Evolutionary conservation across 1,140 invertebrate genomes (phyloP).

Genomic region (Tetramorium simillimum): DNA sequence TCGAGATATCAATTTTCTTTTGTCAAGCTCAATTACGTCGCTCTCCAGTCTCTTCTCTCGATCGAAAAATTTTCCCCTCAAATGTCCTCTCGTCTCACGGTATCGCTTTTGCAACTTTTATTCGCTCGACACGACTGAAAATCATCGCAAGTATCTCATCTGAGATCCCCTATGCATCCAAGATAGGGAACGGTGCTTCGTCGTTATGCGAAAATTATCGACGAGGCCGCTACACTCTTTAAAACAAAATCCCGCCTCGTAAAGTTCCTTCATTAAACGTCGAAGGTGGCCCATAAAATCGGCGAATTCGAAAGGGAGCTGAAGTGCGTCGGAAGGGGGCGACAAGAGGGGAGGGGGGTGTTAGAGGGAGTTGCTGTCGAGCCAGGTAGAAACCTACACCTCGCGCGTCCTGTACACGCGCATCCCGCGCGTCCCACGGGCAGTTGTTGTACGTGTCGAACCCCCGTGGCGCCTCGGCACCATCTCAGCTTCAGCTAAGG

Average conservation of each 20-base stretch:
- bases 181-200: slow-evolving; percentile 43
- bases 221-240: slow-evolving; percentile 79
- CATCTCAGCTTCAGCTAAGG: slow-evolving; percentile 78
- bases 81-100: neutral
- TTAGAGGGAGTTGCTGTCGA: slow-evolving; percentile 7
- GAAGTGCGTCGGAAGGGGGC: neutral
- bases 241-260: slow-evolving; percentile 84
- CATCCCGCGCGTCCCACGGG: slow-evolving; percentile 63
- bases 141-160: slow-evolving; percentile 17
- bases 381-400: slow-evolving; percentile 67
- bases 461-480: slow-evolving; percentile 84
- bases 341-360: slow-evolving; percentile 2
- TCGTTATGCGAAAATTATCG: slow-evolving; percentile 81
- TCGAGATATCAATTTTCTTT: neutral
- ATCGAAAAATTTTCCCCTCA: neutral
- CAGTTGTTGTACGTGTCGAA: slow-evolving; percentile 83
- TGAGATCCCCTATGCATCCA: neutral
- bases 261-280: slow-evolving; percentile 85
- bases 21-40: neutral
- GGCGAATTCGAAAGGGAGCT: slow-evolving; percentile 79
- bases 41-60: neutral
- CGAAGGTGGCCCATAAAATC: slow-evolving; percentile 85
- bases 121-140: slow-evolving; percentile 20
- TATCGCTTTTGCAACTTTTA: slow-evolving; percentile 15
- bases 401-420: slow-evolving; percentile 47